Base-by-base conservation (phyloP, 2,113 vertebrate genomes). In the Stigmatopora nigra region DNA sequence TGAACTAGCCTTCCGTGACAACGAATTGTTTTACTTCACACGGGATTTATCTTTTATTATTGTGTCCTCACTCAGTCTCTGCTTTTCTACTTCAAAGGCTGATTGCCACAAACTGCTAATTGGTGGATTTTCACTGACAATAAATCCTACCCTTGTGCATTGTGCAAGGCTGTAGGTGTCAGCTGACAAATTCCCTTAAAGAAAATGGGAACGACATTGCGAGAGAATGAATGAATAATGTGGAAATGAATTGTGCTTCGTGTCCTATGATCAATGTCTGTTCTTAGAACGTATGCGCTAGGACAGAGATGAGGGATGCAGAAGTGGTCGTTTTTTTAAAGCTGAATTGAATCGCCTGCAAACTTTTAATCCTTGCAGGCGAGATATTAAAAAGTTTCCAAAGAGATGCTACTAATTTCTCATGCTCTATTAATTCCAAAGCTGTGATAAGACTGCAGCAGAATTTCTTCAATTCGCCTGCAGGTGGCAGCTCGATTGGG, bases 121-220 rank as follows among this genome's bases (percentile, higher is more conserved):
- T 84, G 72, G 72, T 68, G 74, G 76, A 76, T 77, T 75, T 78
- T 72, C 79, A 69, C 57, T 74, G 71, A 74, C 73, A 80, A 79
- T 78, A 81, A 82, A 81, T 78, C 65, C 70, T 73, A 69, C 80
- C 82, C 81, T 52, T 20, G 2, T 80, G 80, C 75, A 60, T 19
- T 45, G 53, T 31, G 64, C 19, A 64, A 61, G 67, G 14, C 11
- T 62, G 62, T 71, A 67, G 59, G 74, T 4, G 56, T 63, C 68
- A 68, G 67, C 71, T 72, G 58, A 56, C 56, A 61, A 67, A 68
- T 61, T 71, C 61, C 46, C 75, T 72, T 36, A 71, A 71, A 68
- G 63, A 65, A 35, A 36, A 45, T 58, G 53, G 58, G 53, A 59
- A 14, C 57, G 69, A 62, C 45, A 5, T 63, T 58, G 53, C 7